Base-by-base conservation (phyloP, 2,888 invertebrate genomes). In the Pediacus dermestoides region DNA sequence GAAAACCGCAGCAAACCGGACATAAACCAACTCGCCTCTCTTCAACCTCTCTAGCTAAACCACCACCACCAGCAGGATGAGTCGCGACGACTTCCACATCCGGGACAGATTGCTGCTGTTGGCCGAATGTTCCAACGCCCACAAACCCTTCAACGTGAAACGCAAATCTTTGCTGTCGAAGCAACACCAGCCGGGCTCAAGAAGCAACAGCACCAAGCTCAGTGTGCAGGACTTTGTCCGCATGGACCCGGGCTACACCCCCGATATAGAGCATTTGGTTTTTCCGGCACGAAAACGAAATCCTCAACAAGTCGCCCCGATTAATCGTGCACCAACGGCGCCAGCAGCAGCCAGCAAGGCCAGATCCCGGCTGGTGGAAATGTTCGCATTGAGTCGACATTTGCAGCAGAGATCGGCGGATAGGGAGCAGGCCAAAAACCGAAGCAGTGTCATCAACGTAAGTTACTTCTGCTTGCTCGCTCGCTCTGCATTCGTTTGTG, bases 191-290 rank as follows among this genome's bases (percentile, higher is more conserved):
- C 3, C 15, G 3, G 10, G 3, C 7, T 9, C 2, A 6, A 16
- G 16, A 12, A 7, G n/a, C 8, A 11, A 11, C 10, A 28, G 15
- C 11, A 12, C n/a, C 3, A 66, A 65, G 41, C 53, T 65, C 26
- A 64, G 64, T 43, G 57, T 67, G 42, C 66, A 70, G 55, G 70
- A 70, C 48, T 69, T 69, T 39, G 70, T 70, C 22, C 54, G 70
- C 14, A 67, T 67, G 62, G 69, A 70, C 66, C 76, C 76, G 14
- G 73, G 75, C 22, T 60, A 60, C 35, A 60, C 60, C 10, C 70
- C 75, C 40, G 75, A 77, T 58, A 76, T 76, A 57, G 76, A 76
- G 53, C 76, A 76, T 55, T 67, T 76, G 48, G 76, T 76, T 38
- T 76, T 76, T 47, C 76, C 74, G 11, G 67, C 69, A 37, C 66